Evolutionary conservation across 2,888 invertebrate genomes (phyloP).

Genomic region (Pseudococcus jackbeardsleyi): DNA sequence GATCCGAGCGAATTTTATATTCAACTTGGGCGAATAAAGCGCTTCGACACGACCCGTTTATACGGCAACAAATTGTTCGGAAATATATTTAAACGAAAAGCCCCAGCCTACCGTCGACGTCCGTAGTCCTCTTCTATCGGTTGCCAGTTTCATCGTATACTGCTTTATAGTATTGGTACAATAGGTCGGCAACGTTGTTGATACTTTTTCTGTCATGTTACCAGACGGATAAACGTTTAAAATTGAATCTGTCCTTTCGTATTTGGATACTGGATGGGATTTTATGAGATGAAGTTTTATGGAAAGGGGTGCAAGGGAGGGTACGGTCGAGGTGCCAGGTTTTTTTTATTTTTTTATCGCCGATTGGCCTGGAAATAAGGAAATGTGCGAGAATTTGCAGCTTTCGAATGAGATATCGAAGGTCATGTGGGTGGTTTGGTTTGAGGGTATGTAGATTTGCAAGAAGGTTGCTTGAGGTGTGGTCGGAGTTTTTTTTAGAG

Average conservation of each 20-base stretch:
- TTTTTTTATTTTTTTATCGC: not conserved
- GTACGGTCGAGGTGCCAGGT: not conserved
- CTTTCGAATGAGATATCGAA: too few relatives aligned
- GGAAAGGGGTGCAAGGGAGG: not conserved
- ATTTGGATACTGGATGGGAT: slow-evolving; percentile 10
- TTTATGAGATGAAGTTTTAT: slow-evolving; percentile 4
- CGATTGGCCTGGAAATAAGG: not conserved
- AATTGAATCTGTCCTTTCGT: slow-evolving; percentile 50
- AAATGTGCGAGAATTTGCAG: not conserved
- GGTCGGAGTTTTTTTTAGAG: too few relatives aligned
- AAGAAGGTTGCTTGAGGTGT: too few relatives aligned
- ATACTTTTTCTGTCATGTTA: not conserved
- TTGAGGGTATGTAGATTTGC: too few relatives aligned
- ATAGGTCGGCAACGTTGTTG: not conserved
- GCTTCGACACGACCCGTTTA: slow-evolving; percentile 47
- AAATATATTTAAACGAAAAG: slow-evolving; percentile 49
- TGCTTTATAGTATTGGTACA: not conserved
- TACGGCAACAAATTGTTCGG: slow-evolving; percentile 52
- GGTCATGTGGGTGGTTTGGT: too few relatives aligned
- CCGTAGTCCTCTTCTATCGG: too few relatives aligned
- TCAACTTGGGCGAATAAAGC: slow-evolving; percentile 9
- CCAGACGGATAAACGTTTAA: slow-evolving; percentile 24
- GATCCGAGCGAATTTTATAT: slow-evolving; percentile 16
- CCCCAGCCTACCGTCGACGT: too few relatives aligned
- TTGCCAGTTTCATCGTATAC: too few relatives aligned